Conservation (phyloP, 2,113 vertebrate species). For the Scalopus aquaticus region DNA sequence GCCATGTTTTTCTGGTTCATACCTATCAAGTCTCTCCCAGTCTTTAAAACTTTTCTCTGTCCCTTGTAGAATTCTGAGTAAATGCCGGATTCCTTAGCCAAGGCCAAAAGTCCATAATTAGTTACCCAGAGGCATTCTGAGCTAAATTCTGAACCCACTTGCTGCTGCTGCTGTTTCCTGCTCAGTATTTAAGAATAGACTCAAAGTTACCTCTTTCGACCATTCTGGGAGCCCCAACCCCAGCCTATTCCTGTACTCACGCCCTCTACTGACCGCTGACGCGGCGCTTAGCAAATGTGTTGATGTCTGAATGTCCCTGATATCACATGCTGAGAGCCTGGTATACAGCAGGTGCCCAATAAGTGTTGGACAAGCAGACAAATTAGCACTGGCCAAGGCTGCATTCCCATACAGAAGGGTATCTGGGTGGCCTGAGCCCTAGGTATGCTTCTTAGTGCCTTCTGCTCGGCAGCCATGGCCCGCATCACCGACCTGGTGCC, state of each 20-base stretch:
- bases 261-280: not conserved
- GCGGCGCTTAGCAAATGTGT: no score
- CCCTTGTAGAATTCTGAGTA: not conserved
- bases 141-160: not conserved
- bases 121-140: not conserved
- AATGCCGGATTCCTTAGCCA: not conserved
- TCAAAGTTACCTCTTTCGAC: not conserved
- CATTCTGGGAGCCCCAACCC: not conserved
- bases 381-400: not conserved
- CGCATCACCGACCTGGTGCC: slow-evolving; percentile 55
- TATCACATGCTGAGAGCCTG: not conserved
- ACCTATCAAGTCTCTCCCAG: not conserved
- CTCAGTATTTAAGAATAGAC: not conserved
- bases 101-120: not conserved
- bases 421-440: not conserved
- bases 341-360: not conserved
- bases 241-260: not conserved
- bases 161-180: not conserved
- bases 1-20: not conserved
- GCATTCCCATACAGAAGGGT: not conserved
- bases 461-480: slow-evolving; percentile 71
- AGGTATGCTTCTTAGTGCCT: not conserved
- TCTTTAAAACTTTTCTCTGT: not conserved
- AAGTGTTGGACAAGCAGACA: not conserved
- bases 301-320: not conserved